Base-by-base conservation (phyloP, 1,140 invertebrate genomes). In the Euglossa dilemma region DNA sequence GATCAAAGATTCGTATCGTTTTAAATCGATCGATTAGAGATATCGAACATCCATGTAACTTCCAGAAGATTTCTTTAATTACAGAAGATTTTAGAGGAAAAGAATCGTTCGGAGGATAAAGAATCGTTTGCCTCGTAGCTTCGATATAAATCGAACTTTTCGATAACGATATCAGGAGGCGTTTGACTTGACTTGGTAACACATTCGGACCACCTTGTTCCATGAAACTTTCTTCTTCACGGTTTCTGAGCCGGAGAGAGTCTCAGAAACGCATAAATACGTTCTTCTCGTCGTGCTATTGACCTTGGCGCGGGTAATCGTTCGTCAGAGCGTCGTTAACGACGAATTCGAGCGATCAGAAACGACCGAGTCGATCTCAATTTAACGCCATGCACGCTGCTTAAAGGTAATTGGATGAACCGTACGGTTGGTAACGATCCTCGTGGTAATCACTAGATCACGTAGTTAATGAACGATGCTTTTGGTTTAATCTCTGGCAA, bases 181-280 rank as follows among this genome's bases (percentile, higher is more conserved):
- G 25, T 16, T 23, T 18, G n/a, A 61, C 25, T 36, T 36, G 54
- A 25, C 9, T 52, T 61, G 69, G 36, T 28, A n/a, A 50, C 54
- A 28, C 18, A 43, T 75, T 75, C 56, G 43, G 23, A 7, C 43
- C 64, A 23, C 23, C 69, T 72, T 72, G 25, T 67, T 61, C 20
- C 23, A 36, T 9, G 14, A 20, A 73, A 84, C 85, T 87, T 87
- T 84, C 85, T 84, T 87, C 83, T 87, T 87, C 56, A 87, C 77
- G 85, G 86, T 87, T 84, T 87, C 86, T 87, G 76, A 80, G 8
- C 54, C 59, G 74, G 86, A 84, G 85, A 87, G 76, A 84, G 86
- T 86, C 43, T 50, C 61, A 12, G 28, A 1, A 61, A 80, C 43
- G 45, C 28, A 25, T 59, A 59, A 78, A 77, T 61, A 67, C 23